Evolutionary conservation across 2,888 invertebrate species (phyloP).

Genomic region (Rhopalosiphum nymphaeae): DNA sequence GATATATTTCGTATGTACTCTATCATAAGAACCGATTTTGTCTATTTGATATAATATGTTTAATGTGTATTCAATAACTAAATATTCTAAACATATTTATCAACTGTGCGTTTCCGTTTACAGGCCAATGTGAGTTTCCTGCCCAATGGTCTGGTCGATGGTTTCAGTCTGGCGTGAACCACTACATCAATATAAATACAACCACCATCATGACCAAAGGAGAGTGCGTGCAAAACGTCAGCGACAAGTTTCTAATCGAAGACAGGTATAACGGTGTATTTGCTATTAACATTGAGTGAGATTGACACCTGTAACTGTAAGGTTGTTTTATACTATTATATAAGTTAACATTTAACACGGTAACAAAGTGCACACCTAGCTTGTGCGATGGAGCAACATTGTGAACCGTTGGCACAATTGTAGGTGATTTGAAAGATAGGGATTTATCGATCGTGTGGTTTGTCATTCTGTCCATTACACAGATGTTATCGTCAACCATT

Average conservation of each 20-base stretch:
- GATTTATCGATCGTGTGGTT: slow-evolving; percentile 34
- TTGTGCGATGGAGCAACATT: background rate
- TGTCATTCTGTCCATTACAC: slow-evolving; percentile 48
- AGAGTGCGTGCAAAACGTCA: slow-evolving; percentile 84
- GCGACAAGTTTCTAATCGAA: slow-evolving; percentile 89
- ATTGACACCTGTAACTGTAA: slow-evolving; percentile 27
- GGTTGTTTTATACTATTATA: slow-evolving; percentile 4
- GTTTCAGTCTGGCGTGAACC: slow-evolving; percentile 91
- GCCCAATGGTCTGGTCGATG: slow-evolving; percentile 88
- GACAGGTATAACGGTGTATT: slow-evolving; percentile 78
- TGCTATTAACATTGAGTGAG: slow-evolving; percentile 8
- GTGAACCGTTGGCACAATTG: slow-evolving; percentile 20
- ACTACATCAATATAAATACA: slow-evolving; percentile 85
- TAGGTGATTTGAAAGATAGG: slow-evolving; percentile 3
- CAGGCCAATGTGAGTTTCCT: slow-evolving; percentile 79
- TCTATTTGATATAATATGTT: background rate
- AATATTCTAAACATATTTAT: slow-evolving; percentile 7
- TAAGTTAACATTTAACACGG: slow-evolving; percentile 11
- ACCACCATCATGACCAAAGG: slow-evolving; percentile 88
- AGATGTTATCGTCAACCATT: slow-evolving; percentile 12
- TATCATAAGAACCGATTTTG: background rate
- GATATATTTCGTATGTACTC: background rate
- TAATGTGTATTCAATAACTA: background rate
- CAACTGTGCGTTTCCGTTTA: background rate
- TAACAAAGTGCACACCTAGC: slow-evolving; percentile 9